phyloP scores from a whole-genome alignment of 2,113 vertebrate genomes.

The Connochaetes taurinus region DNA sequence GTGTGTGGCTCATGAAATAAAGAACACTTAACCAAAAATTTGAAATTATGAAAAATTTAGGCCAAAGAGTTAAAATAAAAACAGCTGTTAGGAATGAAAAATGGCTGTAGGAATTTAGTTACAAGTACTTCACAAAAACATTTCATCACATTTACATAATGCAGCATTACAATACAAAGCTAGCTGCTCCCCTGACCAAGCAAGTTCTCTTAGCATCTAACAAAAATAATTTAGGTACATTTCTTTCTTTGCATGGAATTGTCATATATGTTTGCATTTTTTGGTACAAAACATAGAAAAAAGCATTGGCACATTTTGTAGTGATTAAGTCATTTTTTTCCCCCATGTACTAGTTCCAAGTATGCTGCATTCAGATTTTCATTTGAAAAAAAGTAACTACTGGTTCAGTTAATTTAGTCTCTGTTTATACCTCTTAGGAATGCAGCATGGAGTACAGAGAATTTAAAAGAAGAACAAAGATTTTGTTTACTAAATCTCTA shows the following conservation, averaged over 20 bases:
- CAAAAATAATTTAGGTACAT: slow-evolving; percentile 85
- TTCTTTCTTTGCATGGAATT: slow-evolving; percentile 76
- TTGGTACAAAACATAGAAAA: slow-evolving; percentile 83
- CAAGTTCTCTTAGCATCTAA: slow-evolving; percentile 73
- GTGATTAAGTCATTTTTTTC: slow-evolving; percentile 57
- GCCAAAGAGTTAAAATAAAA: slow-evolving; percentile 66
- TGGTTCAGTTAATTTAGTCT: slow-evolving; percentile 45
- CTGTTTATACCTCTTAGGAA: slow-evolving; percentile 48
- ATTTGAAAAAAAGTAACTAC: slow-evolving; percentile 7
- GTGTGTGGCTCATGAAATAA: slow-evolving; percentile 50
- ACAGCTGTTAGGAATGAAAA: slow-evolving; percentile 65
- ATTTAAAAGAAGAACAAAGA: slow-evolving; percentile 68
- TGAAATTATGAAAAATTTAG: slow-evolving; percentile 70
- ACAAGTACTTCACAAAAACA: slow-evolving; percentile 73
- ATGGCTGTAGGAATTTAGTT: slow-evolving; percentile 69
- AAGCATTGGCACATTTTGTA: slow-evolving; percentile 79
- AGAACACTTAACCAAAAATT: slow-evolving; percentile 46
- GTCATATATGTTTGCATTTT: slow-evolving; percentile 73
- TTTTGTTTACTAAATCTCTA: slow-evolving; percentile 41
- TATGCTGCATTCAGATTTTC: slow-evolving; percentile 45
- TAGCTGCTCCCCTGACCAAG: slow-evolving; percentile 61
- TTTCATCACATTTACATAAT: slow-evolving; percentile 69
- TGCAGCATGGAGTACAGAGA: slow-evolving; percentile 67
- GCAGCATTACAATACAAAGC: slow-evolving; percentile 72
- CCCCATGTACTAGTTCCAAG: not conserved